Percentiles rank a stretch among this genome's conserved stretches.
Conservation (phyloP, 2,113 vertebrate genomes). For the Rhizomys pruinosus region DNA sequence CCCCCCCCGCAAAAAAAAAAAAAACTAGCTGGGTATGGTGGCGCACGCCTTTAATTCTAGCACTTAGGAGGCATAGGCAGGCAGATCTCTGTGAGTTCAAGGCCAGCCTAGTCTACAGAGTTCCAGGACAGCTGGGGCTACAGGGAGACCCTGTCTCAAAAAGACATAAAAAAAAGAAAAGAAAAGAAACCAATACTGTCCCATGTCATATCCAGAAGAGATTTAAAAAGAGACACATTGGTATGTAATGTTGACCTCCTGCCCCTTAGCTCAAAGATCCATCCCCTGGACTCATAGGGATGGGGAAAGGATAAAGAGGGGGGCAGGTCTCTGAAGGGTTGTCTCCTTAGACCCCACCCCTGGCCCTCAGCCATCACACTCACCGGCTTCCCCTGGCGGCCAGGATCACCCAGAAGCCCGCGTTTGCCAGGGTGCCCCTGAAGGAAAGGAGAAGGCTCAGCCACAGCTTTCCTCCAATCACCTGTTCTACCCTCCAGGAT, state of each 20-base stretch:
- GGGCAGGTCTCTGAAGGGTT: neutral
- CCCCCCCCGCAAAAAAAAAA: too few species aligned
- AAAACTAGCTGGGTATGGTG: too few species aligned
- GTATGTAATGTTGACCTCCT: neutral
- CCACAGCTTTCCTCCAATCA: rapidly evolving
- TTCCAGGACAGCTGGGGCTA: too few species aligned
- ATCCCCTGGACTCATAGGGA: neutral
- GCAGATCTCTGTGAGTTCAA: too few species aligned
- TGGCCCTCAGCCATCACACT: constrained; percentile 64
- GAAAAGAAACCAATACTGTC: neutral
- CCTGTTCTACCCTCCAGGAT: neutral
- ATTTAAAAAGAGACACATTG: neutral
- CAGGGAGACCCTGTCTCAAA: too few species aligned
- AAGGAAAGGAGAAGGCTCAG: neutral
- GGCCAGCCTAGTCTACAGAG: too few species aligned
- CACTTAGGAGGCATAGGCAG: too few species aligned
- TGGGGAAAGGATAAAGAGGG: neutral
- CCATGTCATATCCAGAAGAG: neutral
- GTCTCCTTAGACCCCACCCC: neutral
- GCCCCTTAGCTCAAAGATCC: neutral
- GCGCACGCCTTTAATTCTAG: too few species aligned
- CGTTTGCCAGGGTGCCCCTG: constrained; percentile 95
- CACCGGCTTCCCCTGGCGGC: constrained; percentile 91
- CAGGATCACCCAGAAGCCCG: constrained; percentile 91
- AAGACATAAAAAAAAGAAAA: too few species aligned